Evolutionary conservation across 2,797 vertebrate genomes (phyloP).

Genomic region (Hippopotamyrus pictus): DNA sequence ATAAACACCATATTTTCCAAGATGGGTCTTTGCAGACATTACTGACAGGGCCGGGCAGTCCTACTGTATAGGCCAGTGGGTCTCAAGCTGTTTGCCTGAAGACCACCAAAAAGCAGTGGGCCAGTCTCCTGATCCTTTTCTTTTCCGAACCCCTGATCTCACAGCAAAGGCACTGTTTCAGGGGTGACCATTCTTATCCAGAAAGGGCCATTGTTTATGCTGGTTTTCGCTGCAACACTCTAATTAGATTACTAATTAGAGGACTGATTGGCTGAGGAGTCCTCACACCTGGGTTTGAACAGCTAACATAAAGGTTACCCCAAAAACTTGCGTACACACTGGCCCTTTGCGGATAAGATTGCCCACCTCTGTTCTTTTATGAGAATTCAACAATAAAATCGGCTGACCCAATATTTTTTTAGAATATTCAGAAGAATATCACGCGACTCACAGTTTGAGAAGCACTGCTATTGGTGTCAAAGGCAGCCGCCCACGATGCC

Average conservation of each 20-base stretch:
- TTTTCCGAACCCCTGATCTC: neutral
- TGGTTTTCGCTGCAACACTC: neutral
- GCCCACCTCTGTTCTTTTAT: neutral
- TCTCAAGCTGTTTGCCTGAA: neutral
- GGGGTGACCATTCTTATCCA: neutral
- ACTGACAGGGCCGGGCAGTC: neutral
- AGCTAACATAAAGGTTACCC: neutral
- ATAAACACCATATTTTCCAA: neutral
- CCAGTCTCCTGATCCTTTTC: neutral
- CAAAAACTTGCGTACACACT: neutral
- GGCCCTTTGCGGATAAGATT: neutral
- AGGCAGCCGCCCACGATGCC: neutral
- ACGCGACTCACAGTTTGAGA: neutral
- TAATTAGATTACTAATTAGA: neutral
- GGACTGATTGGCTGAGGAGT: neutral
- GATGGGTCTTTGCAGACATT: neutral
- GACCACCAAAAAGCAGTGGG: neutral
- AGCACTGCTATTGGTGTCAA: neutral
- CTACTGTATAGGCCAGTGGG: neutral
- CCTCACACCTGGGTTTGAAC: neutral
- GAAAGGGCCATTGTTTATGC: neutral
- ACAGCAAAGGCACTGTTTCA: neutral
- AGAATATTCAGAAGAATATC: neutral
- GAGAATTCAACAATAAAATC: neutral
- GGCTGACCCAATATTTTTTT: neutral